Evolutionary conservation across 2,113 vertebrate species (phyloP), one percentile per base, ranked within the genome.

Genomic region (Chaetodon auriga): DNA sequence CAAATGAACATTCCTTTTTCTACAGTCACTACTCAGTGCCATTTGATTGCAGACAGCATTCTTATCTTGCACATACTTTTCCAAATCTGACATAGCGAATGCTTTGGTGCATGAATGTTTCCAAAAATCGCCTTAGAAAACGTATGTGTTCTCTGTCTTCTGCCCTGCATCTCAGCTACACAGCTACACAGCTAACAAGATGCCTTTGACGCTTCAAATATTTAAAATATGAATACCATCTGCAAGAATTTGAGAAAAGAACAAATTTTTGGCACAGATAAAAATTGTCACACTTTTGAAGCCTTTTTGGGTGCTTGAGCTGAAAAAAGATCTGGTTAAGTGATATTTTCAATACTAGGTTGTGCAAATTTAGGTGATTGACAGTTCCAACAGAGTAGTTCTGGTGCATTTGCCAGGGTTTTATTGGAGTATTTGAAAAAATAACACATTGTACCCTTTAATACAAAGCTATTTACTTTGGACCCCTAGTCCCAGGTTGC

Each of bases 151-250:
- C 30, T 30, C 14, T 35, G 54, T n/a, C 19, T 46, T 69, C 45
- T n/a, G 48, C 12, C 21, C 21, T 14, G 46, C 60, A 10, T 61
- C 61, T 69, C n/a, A 48, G 21, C 49, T 30, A 60, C 63, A 7
- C n/a, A 48, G 21, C 49, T 30, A 60, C 63, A 7, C 46, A 53
- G 46, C 30, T n/a, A 36, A 15, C 57, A 63, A 38, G 48, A 38
- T 38, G 14, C 13, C 74, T 84, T 81, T 75, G 72, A 75, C 62
- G 11, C 65, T 78, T 79, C 57, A 86, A 58, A 57, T 74, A 68
- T 70, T 41, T 21, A 65, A 63, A 55, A 64, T 30, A 55, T 46
- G 58, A 75, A 60, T 21, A 25, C 13, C 46, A 11, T 53, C 51
- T 36, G 30, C 35, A 5, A 18, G 30, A 76, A 68, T 72, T 60